A percentile compares a stretch with the other conserved stretches of the same genome.
Evolutionary conservation across 2,797 vertebrate genomes (phyloP).

Genomic region (Cossypha heuglini): DNA sequence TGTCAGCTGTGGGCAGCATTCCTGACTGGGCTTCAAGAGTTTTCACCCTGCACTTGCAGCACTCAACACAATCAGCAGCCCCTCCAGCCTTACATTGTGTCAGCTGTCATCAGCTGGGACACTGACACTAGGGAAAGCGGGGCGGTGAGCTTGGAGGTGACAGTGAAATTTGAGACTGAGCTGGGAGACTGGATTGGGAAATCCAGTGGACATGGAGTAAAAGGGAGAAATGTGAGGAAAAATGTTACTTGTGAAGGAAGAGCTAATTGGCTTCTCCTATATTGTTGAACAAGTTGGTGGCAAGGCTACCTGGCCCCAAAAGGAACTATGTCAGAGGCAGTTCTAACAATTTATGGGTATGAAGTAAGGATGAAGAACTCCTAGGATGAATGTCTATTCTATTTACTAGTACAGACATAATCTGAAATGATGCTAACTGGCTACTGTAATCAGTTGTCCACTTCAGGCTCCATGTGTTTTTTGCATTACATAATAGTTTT

Average conservation of each 20-base stretch:
- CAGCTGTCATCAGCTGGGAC: background rate
- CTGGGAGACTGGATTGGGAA: background rate
- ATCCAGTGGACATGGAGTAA: background rate
- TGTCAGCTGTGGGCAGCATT: accelerated
- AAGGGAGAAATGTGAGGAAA: background rate
- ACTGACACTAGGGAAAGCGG: background rate
- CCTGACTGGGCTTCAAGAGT: background rate
- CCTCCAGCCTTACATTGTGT: accelerated
- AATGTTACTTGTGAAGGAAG: background rate
- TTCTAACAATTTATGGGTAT: background rate
- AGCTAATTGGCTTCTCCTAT: background rate
- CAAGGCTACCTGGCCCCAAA: background rate
- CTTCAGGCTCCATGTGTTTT: background rate
- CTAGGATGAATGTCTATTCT: background rate
- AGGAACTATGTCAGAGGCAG: background rate
- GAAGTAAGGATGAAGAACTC: background rate
- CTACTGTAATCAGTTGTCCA: background rate
- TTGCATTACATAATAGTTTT: background rate
- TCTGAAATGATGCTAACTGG: background rate
- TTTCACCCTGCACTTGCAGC: background rate
- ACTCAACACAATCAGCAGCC: accelerated
- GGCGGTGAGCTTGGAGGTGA: background rate
- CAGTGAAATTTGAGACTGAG: background rate
- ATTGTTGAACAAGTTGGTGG: background rate
- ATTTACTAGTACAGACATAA: background rate